phyloP scores from a whole-genome alignment of 2,797 vertebrate species.

The Tarsius wallacei region DNA sequence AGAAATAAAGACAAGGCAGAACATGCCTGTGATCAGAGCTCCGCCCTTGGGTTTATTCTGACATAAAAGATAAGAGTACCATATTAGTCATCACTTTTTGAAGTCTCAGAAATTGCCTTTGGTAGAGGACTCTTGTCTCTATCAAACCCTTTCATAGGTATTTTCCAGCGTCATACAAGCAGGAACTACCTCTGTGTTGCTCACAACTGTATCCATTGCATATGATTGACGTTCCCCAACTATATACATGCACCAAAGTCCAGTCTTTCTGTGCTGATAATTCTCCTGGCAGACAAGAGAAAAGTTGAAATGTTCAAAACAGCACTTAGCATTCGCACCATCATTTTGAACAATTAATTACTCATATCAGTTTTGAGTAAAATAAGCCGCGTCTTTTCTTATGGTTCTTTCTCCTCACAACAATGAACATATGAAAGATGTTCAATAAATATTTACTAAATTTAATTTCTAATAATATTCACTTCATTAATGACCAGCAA shows the following conservation, averaged over 20 bases:
- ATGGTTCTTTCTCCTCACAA: background rate
- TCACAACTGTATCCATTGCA: too few species aligned
- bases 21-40: background rate
- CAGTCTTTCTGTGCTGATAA: background rate
- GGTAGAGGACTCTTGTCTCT: background rate
- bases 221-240: background rate
- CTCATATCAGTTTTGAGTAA: conserved; percentile 50
- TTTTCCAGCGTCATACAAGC: background rate
- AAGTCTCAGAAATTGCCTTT: background rate
- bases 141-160: background rate
- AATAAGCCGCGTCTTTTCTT: background rate
- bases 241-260: background rate
- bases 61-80: background rate
- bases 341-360: background rate
- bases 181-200: background rate
- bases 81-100: background rate
- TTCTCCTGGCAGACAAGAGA: background rate
- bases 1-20: background rate
- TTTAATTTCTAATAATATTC: conserved; percentile 5
- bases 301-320: background rate
- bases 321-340: background rate
- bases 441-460: background rate
- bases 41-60: background rate
- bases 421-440: background rate
- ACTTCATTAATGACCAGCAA: conserved; percentile 43